Evolutionary conservation across 2,888 invertebrate genomes (phyloP), one percentile per base, ranked within the genome.

Genomic region (Polylopha cassiicola): DNA sequence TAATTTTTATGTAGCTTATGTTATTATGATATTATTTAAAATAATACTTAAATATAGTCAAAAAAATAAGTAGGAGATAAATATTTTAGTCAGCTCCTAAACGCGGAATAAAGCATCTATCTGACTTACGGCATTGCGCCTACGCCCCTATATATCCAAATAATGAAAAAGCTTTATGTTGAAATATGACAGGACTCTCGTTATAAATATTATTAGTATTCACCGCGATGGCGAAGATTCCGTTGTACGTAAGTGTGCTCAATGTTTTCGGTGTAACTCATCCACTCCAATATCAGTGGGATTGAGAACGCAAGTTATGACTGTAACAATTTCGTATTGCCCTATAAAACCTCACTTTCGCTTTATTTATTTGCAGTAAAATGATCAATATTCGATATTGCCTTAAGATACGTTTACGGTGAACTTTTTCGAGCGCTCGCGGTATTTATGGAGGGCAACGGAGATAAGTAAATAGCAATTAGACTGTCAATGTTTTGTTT

Each of bases 311-410:
- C 58, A 74, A 81, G 73, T 80, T 81, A 82, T 77, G 60, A 73
- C 76, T 62, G 66, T 79, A 81, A 78, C 81, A 79, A 80, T 78
- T 82, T 82, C 72, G 65, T 73, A 82, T 81, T 73, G 77, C 65
- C 74, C 79, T 65, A 81, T 84, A 84, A 84, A 84, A 80, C 75
- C 75, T 71, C 70, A 78, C 78, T 79, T 79, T 73, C 71, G 58
- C 68, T 75, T 76, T 80, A 81, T 82, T 84, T 84, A 82, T 81
- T 72, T 61, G 72, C 75, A 74, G 73, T 76, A 75, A 80, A 79
- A 73, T 76, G 79, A 79, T 80, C 80, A 74, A 80, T 78, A 78
- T 75, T 68, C 64, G 70, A 71, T 79, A 80, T 80, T 75, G 67
- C 65, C 57, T 61, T 67, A 61, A 66, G 52, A 65, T 65, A 61